Percentiles rank a stretch among this genome's conserved stretches.
Conservation (phyloP, 2,888 invertebrate genomes). For the Lasioglossum lativentre region DNA sequence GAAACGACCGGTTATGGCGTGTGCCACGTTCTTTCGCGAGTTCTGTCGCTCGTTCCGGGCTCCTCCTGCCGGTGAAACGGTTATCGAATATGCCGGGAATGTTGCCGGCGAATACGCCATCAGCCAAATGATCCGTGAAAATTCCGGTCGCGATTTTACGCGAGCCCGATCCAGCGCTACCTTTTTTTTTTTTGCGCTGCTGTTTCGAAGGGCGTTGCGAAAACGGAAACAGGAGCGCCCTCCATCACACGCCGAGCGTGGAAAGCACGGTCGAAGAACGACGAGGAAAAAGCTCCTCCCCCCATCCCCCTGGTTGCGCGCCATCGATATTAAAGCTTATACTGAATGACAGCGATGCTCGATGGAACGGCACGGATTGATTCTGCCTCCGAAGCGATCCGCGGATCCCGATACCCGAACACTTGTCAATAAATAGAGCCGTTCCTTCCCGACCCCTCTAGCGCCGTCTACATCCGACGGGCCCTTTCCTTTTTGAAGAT, state of each 20-base stretch:
- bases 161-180: slow-evolving; percentile 58
- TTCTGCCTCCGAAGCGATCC: slow-evolving; percentile 62
- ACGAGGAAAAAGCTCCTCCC: slow-evolving; percentile 43
- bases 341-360: slow-evolving; percentile 65
- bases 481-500: slow-evolving; percentile 13
- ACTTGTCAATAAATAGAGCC: slow-evolving; percentile 57
- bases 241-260: background rate
- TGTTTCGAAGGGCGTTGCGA: background rate
- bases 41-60: slow-evolving; percentile 31
- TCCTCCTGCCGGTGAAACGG: slow-evolving; percentile 49
- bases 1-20: slow-evolving; percentile 53
- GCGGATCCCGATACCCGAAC: slow-evolving; percentile 50
- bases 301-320: too few species aligned
- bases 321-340: slow-evolving; percentile 76
- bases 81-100: slow-evolving; percentile 79
- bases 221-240: slow-evolving; percentile 4
- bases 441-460: background rate
- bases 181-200: slow-evolving; percentile 35
- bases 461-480: background rate
- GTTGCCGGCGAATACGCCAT: slow-evolving; percentile 77
- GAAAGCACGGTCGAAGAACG: slow-evolving; percentile 42
- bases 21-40: slow-evolving; percentile 38
- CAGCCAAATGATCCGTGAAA: slow-evolving; percentile 81
- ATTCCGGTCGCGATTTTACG: slow-evolving; percentile 75
- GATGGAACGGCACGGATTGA: slow-evolving; percentile 64